phyloP scores from a whole-genome alignment of 2,113 vertebrate species.

The Tetraodon nigroviridis region DNA sequence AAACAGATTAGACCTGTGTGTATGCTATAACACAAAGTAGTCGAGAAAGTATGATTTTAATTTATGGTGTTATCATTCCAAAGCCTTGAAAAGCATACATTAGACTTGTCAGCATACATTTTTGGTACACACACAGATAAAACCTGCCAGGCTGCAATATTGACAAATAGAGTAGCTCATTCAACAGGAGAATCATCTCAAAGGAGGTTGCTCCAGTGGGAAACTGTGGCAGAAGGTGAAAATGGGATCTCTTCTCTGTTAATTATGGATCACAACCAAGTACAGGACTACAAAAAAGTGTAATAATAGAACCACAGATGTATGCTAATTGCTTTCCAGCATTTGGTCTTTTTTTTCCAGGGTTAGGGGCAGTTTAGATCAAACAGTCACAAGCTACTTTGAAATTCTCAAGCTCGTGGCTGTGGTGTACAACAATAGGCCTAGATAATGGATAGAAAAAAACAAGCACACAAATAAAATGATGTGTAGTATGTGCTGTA shows the following conservation, averaged over 20 bases:
- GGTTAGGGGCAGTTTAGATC: constrained; percentile 21
- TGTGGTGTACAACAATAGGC: constrained; percentile 52
- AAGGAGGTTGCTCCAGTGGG: constrained; percentile 33
- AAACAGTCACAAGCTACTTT: constrained; percentile 70
- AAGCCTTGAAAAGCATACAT: too few relatives aligned
- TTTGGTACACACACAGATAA: background rate
- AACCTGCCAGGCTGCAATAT: background rate
- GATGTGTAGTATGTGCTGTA: too few relatives aligned
- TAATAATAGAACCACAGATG: constrained; percentile 63
- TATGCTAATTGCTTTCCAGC: constrained; percentile 59
- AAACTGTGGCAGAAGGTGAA: constrained; percentile 49
- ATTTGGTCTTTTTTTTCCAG: constrained; percentile 20
- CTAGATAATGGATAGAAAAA: constrained; percentile 2
- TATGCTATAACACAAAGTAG: too few relatives aligned
- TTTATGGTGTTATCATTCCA: too few relatives aligned
- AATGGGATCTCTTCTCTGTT: constrained; percentile 60
- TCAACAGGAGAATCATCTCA: constrained; percentile 16
- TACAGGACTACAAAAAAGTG: constrained; percentile 37
- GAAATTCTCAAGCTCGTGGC: constrained; percentile 66
- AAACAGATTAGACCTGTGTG: too few relatives aligned
- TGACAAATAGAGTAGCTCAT: background rate
- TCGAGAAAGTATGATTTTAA: too few relatives aligned
- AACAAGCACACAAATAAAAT: too few relatives aligned
- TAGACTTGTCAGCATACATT: background rate
- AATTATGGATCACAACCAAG: constrained; percentile 71